These are phyloP conservation scores for Panopea generosa DNA, from an alignment of 2,888 invertebrate genomes.

Conservation along the genomic window DNA sequence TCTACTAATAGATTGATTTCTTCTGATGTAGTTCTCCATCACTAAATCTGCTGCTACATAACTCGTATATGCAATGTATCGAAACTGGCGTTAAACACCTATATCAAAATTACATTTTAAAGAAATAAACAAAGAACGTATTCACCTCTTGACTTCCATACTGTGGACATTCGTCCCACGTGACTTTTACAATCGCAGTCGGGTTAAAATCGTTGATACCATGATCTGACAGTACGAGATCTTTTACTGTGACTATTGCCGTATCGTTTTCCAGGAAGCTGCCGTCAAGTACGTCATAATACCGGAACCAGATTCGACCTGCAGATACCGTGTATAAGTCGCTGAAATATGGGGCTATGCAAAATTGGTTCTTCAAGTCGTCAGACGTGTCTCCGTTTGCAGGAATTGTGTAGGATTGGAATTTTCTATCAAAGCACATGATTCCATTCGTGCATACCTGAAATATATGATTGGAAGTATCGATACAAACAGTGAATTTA, in stretches of 20 bases:
- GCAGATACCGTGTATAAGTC: conserved; percentile 6
- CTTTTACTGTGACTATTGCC: not conserved
- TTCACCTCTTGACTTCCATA: too few species aligned
- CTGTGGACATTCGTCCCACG: conserved; percentile 23
- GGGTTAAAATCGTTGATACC: conserved; percentile 17
- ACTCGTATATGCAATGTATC: too few species aligned
- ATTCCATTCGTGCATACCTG: conserved; percentile 52
- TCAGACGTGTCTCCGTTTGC: not conserved
- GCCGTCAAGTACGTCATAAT: conserved; percentile 6
- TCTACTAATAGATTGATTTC: too few species aligned
- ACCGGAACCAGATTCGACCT: conserved; percentile 23
- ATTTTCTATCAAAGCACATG: conserved; percentile 27
- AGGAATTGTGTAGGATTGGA: conserved; percentile 22
- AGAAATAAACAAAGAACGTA: too few species aligned
- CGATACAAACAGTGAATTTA: too few species aligned
- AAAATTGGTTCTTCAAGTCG: conserved; percentile 7
- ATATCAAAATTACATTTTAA: too few species aligned
- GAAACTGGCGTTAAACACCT: too few species aligned
- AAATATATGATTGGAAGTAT: not conserved
- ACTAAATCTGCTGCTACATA: too few species aligned
- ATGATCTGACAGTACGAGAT: not conserved
- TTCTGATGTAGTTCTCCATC: too few species aligned
- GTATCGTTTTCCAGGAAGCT: not conserved
- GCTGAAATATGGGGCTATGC: conserved; percentile 36
- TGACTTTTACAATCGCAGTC: conserved; percentile 22